Percentiles rank a stretch among this genome's conserved stretches.
These are phyloP conservation scores for Neocrepidodera transversa DNA, from an alignment of 2,888 invertebrate genomes.

Conservation along the genomic window DNA sequence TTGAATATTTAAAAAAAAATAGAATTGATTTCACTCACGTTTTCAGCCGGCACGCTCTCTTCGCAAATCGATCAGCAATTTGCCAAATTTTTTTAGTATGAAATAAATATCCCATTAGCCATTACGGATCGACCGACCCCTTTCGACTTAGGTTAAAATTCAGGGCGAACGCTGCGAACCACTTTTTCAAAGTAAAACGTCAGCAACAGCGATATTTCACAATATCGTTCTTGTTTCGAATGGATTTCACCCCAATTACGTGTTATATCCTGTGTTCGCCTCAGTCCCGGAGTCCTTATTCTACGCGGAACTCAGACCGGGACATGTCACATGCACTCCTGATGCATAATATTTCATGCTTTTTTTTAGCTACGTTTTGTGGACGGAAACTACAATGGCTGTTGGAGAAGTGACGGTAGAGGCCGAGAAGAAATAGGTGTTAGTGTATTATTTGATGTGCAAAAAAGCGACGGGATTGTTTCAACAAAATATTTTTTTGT, in stretches of 20 bases:
- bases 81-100: neutral
- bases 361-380: neutral
- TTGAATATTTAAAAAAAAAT: neutral
- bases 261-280: slow-evolving; percentile 23
- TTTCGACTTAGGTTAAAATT: slow-evolving; percentile 12
- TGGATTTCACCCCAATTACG: slow-evolving; percentile 22
- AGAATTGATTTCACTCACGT: neutral
- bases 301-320: slow-evolving; percentile 5
- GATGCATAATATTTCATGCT: slow-evolving; percentile 14
- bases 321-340: slow-evolving; percentile 12
- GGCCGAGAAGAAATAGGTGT: neutral
- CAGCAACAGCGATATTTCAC: slow-evolving; percentile 29
- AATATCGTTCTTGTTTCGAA: slow-evolving; percentile 19
- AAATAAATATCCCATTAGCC: slow-evolving; percentile 8
- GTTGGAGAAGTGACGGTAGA: neutral
- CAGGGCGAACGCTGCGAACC: neutral
- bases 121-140: slow-evolving; percentile 11
- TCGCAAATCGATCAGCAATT: neutral
- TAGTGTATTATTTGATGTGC: neutral
- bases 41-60: neutral
- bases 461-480: neutral
- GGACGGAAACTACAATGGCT: neutral
- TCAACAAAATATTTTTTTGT: neutral
- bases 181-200: slow-evolving; percentile 21
- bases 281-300: slow-evolving; percentile 23